phyloP scores from a whole-genome alignment of 2,797 vertebrate species.

The Falco rusticolus region DNA sequence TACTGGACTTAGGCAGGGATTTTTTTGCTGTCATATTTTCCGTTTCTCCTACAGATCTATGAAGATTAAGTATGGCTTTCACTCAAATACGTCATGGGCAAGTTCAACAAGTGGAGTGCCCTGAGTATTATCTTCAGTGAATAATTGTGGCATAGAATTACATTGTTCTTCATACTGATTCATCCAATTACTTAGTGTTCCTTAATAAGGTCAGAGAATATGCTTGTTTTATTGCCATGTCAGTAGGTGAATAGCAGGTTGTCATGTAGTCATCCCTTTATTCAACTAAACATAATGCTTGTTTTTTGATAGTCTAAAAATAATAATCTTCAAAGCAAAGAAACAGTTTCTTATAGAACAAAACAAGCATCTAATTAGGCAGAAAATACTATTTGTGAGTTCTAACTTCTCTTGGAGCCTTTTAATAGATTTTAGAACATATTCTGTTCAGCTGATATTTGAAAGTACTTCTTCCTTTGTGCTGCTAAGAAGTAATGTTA shows the following conservation, averaged over 20 bases:
- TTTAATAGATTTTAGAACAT: neutral
- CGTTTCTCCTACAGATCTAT: accelerated
- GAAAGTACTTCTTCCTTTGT: neutral
- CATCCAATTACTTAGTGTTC: neutral
- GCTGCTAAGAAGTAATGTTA: neutral
- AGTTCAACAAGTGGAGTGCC: accelerated
- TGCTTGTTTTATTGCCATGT: neutral
- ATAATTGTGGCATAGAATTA: neutral
- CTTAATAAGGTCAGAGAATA: neutral
- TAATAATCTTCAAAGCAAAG: neutral
- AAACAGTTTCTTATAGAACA: neutral
- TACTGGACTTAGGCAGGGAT: no score
- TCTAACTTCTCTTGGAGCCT: neutral
- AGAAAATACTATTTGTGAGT: neutral
- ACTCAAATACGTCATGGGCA: accelerated
- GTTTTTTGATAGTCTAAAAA: neutral
- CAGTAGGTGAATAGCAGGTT: neutral
- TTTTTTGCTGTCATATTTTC: neutral
- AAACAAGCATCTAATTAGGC: neutral
- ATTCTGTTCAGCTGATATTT: neutral
- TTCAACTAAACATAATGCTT: neutral
- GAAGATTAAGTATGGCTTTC: neutral
- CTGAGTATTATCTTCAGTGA: accelerated
- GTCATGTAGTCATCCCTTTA: neutral
- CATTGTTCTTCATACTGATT: neutral